phyloP scores from a whole-genome alignment of 2,888 invertebrate genomes.

The Tenthredo livida region DNA sequence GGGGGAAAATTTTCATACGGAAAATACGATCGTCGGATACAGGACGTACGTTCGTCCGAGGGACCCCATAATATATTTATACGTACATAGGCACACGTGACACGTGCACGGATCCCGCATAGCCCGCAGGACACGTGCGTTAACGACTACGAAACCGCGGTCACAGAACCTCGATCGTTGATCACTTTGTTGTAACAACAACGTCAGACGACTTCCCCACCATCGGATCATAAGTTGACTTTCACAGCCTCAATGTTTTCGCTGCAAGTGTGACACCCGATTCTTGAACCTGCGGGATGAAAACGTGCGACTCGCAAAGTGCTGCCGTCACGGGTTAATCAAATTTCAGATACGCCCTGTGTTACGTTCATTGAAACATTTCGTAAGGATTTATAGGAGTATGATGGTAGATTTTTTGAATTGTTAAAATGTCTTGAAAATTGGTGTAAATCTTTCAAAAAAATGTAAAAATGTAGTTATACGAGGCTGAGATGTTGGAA shows the following conservation, averaged over 20 bases:
- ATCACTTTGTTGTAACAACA: conserved; percentile 50
- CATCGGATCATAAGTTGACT: conserved; percentile 12
- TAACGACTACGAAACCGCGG: neutral
- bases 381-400: neutral
- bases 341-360: neutral
- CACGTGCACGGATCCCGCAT: conserved; percentile 62
- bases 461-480: neutral
- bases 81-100: conserved; percentile 56
- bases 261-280: neutral
- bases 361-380: neutral
- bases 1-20: neutral
- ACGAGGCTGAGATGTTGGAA: too few species aligned
- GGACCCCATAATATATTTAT: neutral
- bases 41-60: neutral
- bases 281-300: neutral
- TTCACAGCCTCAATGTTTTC: conserved; percentile 1
- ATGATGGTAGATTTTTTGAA: too few species aligned
- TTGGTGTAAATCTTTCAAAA: neutral
- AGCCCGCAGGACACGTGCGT: conserved; percentile 61
- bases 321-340: conserved; percentile 1
- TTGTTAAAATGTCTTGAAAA: too few species aligned
- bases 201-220: neutral
- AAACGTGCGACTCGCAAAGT: conserved; percentile 26
- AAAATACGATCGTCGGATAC: neutral
- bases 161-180: conserved; percentile 49